Evolutionary conservation across 2,113 vertebrate species (phyloP).

Genomic region (Centropus unirufus): DNA sequence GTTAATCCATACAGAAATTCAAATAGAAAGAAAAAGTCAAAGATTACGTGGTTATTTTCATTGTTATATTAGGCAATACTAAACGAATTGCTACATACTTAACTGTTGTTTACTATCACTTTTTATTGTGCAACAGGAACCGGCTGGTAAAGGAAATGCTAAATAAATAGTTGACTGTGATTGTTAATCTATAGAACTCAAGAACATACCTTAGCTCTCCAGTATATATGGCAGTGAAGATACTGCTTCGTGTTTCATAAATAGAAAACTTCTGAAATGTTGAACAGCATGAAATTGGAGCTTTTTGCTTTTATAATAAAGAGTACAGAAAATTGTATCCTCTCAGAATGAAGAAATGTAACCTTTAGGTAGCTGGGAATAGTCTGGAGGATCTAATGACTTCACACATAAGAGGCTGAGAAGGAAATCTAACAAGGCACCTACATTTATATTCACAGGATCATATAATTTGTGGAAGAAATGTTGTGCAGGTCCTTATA

Average conservation of each 20-base stretch:
- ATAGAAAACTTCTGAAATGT: not conserved
- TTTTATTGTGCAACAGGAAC: not conserved
- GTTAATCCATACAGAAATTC: not conserved
- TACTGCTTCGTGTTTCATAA: not conserved
- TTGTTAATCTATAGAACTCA: not conserved
- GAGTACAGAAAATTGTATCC: not conserved
- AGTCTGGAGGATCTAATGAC: not conserved
- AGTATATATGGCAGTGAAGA: not conserved
- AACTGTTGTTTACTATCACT: not conserved
- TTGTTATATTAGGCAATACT: not conserved
- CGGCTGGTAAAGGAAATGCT: not conserved
- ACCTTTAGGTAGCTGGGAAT: not conserved
- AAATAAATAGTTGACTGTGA: conserved; percentile 3
- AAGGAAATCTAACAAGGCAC: not conserved
- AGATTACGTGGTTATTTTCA: not conserved
- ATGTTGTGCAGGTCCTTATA: not conserved
- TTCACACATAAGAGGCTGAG: not conserved
- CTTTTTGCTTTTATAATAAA: not conserved
- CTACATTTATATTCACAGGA: not conserved
- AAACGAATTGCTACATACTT: not conserved
- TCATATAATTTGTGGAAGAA: not conserved
- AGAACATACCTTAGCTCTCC: not conserved
- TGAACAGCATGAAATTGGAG: not conserved
- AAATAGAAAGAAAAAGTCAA: not conserved
- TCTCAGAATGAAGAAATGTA: not conserved